Evolutionary conservation across 2,888 invertebrate species (phyloP), one percentile per base, ranked within the genome.

Genomic region (Phragmatobia fuliginosa): DNA sequence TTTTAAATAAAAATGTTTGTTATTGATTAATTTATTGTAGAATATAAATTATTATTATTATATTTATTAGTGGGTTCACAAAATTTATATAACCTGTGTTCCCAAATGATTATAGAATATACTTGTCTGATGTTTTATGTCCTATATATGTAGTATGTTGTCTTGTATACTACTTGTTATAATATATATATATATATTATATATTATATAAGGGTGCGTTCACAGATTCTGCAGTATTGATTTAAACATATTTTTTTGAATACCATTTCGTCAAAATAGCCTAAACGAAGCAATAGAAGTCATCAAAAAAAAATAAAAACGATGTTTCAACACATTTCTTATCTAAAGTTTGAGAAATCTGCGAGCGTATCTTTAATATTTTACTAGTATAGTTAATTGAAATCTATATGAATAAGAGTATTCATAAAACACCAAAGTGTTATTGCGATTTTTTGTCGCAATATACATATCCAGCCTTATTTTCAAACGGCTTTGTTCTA

Each of bases 121-220:
- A 64, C 64, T 70, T 70, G 25, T 56, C 63, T 60, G 63, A 68
- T 18, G 65, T 65, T 66, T 62, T 62, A 62, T 21, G 63, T 70
- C 25, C 64, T 72, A 45, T 41, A 16, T 66, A 45, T 41, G 7
- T 66, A 68, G 32, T 32, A 32, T 78, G 81, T 79, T 68, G 73
- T 81, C 32, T 64, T 56, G 45, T 64, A 63, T 78, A 68, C 70
- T 66, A 49, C 36, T 25, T 52, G 28, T 25, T 52, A 25, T 45
- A 16, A 31, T 68, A 62, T 66, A 58, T 61, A 49, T 49, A 8
- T 10, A 4, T 41, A 33, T 38, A 36, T 8, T n/a, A n/a, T n/a
- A n/a, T 3, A 14, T 8, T 49, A 49, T n/a, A 28, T 28, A 56
- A 28, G 2, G 6, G 28, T 28, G 28, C 7, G 28, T 56, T 7